Percentiles rank a stretch among this genome's conserved stretches.
phyloP scores from a whole-genome alignment of 23 tunicate genomes.

The Styela plicata region DNA sequence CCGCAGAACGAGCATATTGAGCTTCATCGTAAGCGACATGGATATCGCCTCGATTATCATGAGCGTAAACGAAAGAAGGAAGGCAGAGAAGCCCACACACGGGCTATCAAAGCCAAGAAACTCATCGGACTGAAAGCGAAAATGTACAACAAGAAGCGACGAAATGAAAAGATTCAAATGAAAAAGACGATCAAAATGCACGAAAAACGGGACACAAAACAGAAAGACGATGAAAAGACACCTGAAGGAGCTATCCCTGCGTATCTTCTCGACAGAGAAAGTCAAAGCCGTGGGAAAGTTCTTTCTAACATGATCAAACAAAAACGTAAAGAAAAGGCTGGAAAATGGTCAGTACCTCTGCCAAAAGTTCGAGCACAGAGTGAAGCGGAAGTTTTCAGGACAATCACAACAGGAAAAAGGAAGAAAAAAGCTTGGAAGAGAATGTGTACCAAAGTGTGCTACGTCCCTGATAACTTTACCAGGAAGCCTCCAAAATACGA shows the following conservation, averaged over 20 bases:
- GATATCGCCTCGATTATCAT: conserved; percentile 76
- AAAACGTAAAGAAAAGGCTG: conserved; percentile 96
- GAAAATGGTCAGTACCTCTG: conserved; percentile 88
- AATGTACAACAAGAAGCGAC: conserved; percentile 81
- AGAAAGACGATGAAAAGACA: conserved; percentile 89
- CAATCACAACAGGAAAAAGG: conserved; percentile 89
- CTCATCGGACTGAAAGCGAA: conserved; percentile 90
- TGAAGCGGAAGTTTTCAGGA: conserved; percentile 94
- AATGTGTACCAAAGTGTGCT: conserved; percentile 82
- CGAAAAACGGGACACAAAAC: conserved; percentile 73
- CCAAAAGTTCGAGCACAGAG: conserved; percentile 96
- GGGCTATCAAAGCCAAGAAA: conserved; percentile 82
- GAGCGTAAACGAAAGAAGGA: conserved; percentile 86
- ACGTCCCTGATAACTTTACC: conserved; percentile 90
- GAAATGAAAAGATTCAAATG: conserved; percentile 96
- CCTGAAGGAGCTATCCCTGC: conserved; percentile 96
- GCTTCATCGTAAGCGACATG: conserved; percentile 80
- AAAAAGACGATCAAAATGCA: conserved; percentile 93
- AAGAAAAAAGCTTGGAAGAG: conserved; percentile 98
- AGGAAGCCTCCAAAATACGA: conserved; percentile 95
- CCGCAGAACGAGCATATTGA: conserved; percentile 94
- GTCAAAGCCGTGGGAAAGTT: conserved; percentile 87
- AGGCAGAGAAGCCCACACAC: conserved; percentile 69
- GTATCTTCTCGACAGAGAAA: conserved; percentile 90
- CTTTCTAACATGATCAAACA: conserved; percentile 97